These are phyloP conservation scores for Myotis planiceps DNA, from an alignment of 2,797 vertebrate genomes.

Conservation along the genomic window DNA sequence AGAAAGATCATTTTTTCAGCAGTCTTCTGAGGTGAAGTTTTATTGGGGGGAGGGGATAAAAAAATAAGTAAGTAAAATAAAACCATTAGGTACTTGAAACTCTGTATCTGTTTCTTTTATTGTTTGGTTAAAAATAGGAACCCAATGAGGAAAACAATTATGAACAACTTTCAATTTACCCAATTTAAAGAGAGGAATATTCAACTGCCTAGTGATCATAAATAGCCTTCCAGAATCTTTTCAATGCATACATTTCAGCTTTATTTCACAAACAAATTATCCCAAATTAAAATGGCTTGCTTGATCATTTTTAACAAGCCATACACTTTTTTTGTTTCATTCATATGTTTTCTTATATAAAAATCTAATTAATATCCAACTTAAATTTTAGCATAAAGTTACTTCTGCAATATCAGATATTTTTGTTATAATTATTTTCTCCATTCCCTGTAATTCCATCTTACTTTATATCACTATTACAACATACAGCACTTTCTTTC, in stretches of 20 bases:
- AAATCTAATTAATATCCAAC: neutral
- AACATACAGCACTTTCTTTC: neutral
- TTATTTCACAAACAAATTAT: neutral
- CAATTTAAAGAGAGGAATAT: neutral
- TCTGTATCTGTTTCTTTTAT: neutral
- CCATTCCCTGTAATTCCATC: neutral
- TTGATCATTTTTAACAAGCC: neutral
- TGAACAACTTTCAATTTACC: neutral
- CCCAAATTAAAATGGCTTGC: neutral
- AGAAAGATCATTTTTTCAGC: constrained; percentile 11
- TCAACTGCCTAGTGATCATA: neutral
- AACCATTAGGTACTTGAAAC: neutral
- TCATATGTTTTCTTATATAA: neutral
- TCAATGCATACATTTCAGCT: neutral
- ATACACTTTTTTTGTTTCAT: neutral
- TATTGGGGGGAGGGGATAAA: neutral
- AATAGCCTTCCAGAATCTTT: neutral
- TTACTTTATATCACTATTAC: neutral
- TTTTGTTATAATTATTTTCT: neutral
- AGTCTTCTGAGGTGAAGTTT: neutral
- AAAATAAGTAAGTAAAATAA: neutral
- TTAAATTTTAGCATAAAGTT: neutral
- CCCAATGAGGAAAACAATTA: neutral
- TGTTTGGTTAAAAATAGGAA: neutral
- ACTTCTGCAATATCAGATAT: neutral